These are phyloP conservation scores for Heliconius cydno DNA, from an alignment of 2,888 invertebrate genomes.

Conservation along the genomic window DNA sequence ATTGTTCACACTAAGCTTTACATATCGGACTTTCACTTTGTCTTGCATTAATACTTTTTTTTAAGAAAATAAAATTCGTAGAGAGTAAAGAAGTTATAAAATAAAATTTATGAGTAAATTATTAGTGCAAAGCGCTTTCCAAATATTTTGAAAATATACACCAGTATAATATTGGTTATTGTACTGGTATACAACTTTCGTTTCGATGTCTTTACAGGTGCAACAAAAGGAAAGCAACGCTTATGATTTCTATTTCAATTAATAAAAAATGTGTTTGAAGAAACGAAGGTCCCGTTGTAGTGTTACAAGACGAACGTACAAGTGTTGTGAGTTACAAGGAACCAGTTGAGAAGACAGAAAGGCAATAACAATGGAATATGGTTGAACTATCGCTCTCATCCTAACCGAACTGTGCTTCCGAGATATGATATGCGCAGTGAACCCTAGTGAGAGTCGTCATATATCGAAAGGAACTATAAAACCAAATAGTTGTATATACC, in stretches of 20 bases:
- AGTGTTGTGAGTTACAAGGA: constrained; percentile 63
- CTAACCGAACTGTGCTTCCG: constrained; percentile 75
- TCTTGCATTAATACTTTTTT: neutral
- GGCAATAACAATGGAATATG: constrained; percentile 81
- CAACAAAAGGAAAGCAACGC: constrained; percentile 57
- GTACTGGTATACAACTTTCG: constrained; percentile 59
- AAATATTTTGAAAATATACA: constrained; percentile 50
- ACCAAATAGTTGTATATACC: constrained; percentile 51
- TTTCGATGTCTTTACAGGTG: constrained; percentile 65
- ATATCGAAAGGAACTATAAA: constrained; percentile 51
- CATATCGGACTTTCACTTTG: constrained; percentile 39
- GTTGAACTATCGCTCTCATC: constrained; percentile 64
- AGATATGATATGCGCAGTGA: constrained; percentile 70
- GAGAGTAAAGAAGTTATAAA: neutral
- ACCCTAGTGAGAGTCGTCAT: constrained; percentile 53
- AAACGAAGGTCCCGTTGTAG: constrained; percentile 64
- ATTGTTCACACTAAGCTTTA: constrained; percentile 31
- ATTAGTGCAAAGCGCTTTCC: constrained; percentile 64
- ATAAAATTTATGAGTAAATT: neutral
- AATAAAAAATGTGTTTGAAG: constrained; percentile 80
- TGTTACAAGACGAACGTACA: constrained; percentile 74
- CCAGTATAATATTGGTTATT: constrained; percentile 39
- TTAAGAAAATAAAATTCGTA: neutral
- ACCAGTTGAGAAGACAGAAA: constrained; percentile 76
- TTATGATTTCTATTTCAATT: constrained; percentile 66